Evolutionary conservation across 2,113 vertebrate species (phyloP).

Genomic region (Catharus fuscescens): DNA sequence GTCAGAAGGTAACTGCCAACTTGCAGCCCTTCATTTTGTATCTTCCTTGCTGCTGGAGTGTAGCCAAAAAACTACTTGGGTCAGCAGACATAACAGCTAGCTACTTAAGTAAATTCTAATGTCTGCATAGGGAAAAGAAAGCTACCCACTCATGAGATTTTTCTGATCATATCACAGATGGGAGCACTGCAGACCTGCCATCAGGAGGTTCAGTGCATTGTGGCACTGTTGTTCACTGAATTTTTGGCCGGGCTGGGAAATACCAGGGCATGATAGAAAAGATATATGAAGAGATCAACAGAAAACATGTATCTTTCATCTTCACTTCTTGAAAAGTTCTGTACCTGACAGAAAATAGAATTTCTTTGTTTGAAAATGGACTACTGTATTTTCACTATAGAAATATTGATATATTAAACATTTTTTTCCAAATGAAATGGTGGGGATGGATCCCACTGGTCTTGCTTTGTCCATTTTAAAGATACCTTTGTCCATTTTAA

Average conservation of each 20-base stretch:
- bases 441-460: neutral
- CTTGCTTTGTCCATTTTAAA: neutral
- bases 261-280: neutral
- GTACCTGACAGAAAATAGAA: neutral
- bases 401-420: neutral
- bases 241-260: neutral
- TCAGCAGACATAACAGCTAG: constrained; percentile 37
- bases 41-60: constrained; percentile 13
- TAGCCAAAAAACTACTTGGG: constrained; percentile 34
- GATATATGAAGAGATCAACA: neutral
- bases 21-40: constrained; percentile 23
- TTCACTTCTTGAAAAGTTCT: neutral
- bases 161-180: neutral
- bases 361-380: neutral
- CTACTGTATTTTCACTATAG: neutral
- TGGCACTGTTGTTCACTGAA: neutral
- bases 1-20: constrained; percentile 38
- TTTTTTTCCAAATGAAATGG: neutral
- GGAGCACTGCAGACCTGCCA: neutral
- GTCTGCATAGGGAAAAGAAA: neutral
- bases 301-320: neutral
- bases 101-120: constrained; percentile 17
- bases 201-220: neutral
- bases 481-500: neutral
- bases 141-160: constrained; percentile 14